Evolutionary conservation across 2,888 invertebrate genomes (phyloP).

Genomic region (Thymelicus acteon): DNA sequence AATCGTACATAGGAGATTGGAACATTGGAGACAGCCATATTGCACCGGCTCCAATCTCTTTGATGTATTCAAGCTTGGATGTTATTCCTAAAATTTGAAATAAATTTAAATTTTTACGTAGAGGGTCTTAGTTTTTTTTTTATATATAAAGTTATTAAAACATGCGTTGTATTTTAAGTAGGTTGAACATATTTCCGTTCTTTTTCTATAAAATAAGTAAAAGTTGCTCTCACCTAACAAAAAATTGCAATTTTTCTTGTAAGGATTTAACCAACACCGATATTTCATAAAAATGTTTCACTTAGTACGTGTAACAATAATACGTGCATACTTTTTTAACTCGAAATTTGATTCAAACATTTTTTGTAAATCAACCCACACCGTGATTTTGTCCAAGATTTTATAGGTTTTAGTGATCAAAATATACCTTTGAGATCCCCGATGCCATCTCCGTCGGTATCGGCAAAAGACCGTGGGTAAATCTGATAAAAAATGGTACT

Average conservation of each 20-base stretch:
- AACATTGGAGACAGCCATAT: conserved; percentile 91
- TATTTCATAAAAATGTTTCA: too few relatives aligned
- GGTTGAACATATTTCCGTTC: too few relatives aligned
- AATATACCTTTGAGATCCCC: conserved; percentile 83
- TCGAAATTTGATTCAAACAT: background rate
- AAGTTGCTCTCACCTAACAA: too few relatives aligned
- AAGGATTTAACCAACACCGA: too few relatives aligned
- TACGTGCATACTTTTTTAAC: too few relatives aligned
- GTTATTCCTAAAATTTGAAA: conserved; percentile 78
- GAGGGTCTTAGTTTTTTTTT: too few relatives aligned
- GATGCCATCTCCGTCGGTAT: conserved; percentile 90
- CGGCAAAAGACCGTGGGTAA: conserved; percentile 91
- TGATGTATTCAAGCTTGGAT: conserved; percentile 86
- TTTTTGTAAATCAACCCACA: background rate
- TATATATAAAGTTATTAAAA: too few relatives aligned
- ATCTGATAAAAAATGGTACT: conserved; percentile 91
- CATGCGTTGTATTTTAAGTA: too few relatives aligned
- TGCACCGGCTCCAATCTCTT: conserved; percentile 87
- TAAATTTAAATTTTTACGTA: background rate
- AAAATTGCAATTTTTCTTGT: too few relatives aligned
- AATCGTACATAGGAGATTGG: conserved; percentile 91
- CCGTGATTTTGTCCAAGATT: too few relatives aligned
- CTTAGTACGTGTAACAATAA: too few relatives aligned
- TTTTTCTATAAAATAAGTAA: too few relatives aligned
- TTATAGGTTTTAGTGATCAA: background rate